Evolutionary conservation across 2,113 vertebrate species (phyloP).

Genomic region (Fulica atra): DNA sequence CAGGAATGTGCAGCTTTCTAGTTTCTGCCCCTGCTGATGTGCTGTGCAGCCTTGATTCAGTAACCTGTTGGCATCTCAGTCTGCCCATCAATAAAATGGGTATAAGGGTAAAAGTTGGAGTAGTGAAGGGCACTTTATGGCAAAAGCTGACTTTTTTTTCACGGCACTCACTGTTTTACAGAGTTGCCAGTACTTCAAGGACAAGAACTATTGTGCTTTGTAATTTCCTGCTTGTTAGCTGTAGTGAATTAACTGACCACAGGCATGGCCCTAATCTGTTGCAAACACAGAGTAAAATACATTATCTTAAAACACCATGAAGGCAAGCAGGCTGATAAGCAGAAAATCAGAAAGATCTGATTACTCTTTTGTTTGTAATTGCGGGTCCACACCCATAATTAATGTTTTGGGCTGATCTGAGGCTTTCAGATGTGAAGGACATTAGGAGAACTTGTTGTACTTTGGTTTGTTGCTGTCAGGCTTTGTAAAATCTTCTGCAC

Average conservation of each 20-base stretch:
- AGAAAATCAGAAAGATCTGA: slow-evolving; percentile 7
- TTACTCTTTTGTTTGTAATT: slow-evolving; percentile 15
- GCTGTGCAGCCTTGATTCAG: accelerated
- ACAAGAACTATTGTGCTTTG: background rate
- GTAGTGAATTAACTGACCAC: background rate
- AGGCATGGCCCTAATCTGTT: background rate
- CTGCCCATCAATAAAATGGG: background rate
- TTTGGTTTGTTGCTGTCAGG: background rate
- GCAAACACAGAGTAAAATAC: background rate
- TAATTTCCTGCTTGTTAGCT: background rate
- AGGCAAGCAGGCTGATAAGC: background rate
- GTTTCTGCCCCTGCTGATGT: background rate
- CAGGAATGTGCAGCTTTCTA: background rate
- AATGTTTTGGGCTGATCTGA: background rate
- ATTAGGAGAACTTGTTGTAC: background rate
- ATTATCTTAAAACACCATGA: background rate
- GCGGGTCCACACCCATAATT: background rate
- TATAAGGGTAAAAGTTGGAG: background rate
- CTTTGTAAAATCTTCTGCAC: background rate
- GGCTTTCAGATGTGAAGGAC: background rate
- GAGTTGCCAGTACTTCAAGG: background rate
- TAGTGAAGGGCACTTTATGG: background rate
- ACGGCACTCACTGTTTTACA: background rate
- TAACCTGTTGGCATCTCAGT: background rate
- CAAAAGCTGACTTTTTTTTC: background rate